Conservation (phyloP, 2,113 vertebrate genomes). For the Pomatorhinus ruficollis region DNA sequence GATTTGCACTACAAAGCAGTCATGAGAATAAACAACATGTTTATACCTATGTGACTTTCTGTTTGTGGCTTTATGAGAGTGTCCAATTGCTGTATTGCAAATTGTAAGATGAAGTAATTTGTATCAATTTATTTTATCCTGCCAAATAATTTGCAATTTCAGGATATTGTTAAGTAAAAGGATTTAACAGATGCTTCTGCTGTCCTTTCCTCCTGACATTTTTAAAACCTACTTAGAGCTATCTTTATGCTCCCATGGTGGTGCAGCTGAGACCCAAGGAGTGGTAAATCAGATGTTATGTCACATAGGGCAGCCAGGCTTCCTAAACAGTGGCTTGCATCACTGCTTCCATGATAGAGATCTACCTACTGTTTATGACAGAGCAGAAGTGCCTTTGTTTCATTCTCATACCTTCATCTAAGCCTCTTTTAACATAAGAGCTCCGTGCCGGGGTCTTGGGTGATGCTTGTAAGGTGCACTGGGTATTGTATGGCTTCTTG, state of each 20-base stretch:
- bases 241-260: background rate
- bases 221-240: constrained; percentile 1
- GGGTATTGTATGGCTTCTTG: background rate
- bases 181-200: background rate
- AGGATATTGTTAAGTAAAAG: background rate
- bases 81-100: background rate
- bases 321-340: background rate
- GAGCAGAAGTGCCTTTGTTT: background rate
- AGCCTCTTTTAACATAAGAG: background rate
- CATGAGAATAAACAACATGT: background rate
- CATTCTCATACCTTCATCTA: background rate
- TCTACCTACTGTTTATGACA: background rate
- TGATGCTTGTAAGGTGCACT: background rate
- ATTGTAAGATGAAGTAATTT: background rate
- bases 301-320: background rate
- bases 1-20: background rate
- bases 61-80: background rate
- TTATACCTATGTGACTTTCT: background rate
- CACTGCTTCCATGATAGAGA: background rate
- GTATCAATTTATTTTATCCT: background rate
- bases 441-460: background rate
- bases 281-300: background rate
- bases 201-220: background rate
- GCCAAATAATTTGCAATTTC: background rate
- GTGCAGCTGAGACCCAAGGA: background rate